Percentiles rank a stretch among this genome's conserved stretches.
phyloP scores from a whole-genome alignment of 37 sponge, comb jelly and placozoan species.

The Agelas oroides region DNA sequence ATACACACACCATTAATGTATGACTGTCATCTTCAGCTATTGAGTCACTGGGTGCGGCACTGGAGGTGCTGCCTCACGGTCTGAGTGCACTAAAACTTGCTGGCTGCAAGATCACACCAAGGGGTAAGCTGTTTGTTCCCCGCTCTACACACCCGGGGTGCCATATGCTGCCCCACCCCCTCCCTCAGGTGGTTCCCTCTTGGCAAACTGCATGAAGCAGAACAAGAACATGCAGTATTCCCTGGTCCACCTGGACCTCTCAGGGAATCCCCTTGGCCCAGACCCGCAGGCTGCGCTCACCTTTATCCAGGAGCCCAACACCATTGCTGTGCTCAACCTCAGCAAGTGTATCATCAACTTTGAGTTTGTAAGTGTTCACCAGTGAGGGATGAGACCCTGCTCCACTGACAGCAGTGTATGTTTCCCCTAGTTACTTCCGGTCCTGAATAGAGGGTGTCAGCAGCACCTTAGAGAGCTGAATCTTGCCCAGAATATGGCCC shows the following conservation, averaged over 20 bases:
- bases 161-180: background rate
- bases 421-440: slow-evolving; percentile 22
- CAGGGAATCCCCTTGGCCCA: slow-evolving; percentile 69
- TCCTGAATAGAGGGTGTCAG: slow-evolving; percentile 63
- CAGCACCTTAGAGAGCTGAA: slow-evolving; percentile 65
- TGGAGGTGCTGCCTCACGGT: slow-evolving; percentile 72
- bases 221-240: slow-evolving; percentile 73
- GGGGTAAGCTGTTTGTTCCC: slow-evolving; percentile 42
- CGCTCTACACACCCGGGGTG: background rate
- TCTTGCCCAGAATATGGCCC: slow-evolving; percentile 49
- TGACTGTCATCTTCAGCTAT: slow-evolving; percentile 22
- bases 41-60: slow-evolving; percentile 53
- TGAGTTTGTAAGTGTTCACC: slow-evolving; percentile 40
- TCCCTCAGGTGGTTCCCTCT: slow-evolving; percentile 45
- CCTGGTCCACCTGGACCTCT: slow-evolving; percentile 75
- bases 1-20: background rate
- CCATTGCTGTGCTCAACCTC: slow-evolving; percentile 69
- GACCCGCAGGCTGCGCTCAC: slow-evolving; percentile 72
- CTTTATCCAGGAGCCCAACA: slow-evolving; percentile 76
- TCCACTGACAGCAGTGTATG: background rate
- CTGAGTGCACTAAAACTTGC: slow-evolving; percentile 54
- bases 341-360: slow-evolving; percentile 59
- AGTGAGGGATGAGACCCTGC: background rate
- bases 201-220: slow-evolving; percentile 69
- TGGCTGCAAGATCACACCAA: slow-evolving; percentile 67